Base-by-base conservation (phyloP, 2,888 invertebrate genomes). In the Meiosimyza decipiens region DNA sequence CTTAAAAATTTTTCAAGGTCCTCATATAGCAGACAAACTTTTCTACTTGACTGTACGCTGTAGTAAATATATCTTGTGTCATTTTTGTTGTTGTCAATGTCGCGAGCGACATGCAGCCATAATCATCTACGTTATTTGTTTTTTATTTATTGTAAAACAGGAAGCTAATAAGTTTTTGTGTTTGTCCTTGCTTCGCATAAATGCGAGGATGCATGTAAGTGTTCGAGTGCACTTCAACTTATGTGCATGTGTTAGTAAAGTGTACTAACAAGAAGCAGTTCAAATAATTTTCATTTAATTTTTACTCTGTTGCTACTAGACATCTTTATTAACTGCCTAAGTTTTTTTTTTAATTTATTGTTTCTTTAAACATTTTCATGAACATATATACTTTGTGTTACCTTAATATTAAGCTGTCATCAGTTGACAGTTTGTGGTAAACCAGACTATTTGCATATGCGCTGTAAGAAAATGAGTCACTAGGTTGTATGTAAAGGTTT, bases 121-220 rank as follows among this genome's bases (percentile, higher is more conserved):
- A 69, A 69, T 69, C 69, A 60, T 51, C 33, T 15, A 57, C 51
- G 60, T 69, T 59, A 50, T 59, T 51, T 40, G 6, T 40, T 9
- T 40, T 66, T 66, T 66, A 66, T 68, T 68, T 68, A 59, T 47
- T 49, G 18, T 18, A 49, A 40, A 50, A 59, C 68, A 57, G 68
- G 66, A 68, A 59, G 59, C 68, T 68, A 68, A 68, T 68, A 68
- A 50, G 49, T 18, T 66, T 59, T 59, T 50, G 49, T 68, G 22
- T 60, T 52, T 62, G 51, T 51, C 69, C 33, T 51, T 51, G n/a
- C 51, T 11, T 33, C 16, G 51, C 59, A 47, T 18, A 49, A 49
- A 52, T n/a, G 40, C 47, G 40, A 33, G 11, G 40, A 16, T 33
- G 47, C 15, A 51, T 54, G 65, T n/a, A 6, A 16, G 51, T 65